Evolutionary conservation across 2,888 invertebrate species (phyloP), one percentile per base, ranked within the genome.

Genomic region (Aplocera efformata): DNA sequence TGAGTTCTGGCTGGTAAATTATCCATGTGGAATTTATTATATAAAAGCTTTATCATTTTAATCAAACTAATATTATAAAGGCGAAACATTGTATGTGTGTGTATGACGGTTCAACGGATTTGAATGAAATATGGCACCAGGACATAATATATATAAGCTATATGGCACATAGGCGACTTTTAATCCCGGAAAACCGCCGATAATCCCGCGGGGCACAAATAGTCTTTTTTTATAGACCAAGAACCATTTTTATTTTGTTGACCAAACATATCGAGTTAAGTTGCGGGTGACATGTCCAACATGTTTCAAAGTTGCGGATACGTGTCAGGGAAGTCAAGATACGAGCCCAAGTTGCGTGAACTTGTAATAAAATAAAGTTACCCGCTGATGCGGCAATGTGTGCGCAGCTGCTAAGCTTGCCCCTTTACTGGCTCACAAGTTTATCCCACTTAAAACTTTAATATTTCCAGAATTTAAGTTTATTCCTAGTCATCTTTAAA

Each of bases 341-440:
- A 60, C 62, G 43, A 34, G 42, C 41, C 43, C 56, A 63, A 73
- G 60, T 76, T 71, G 65, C 58, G 65, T 65, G 58, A 71, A 74
- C 67, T 74, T 52, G 62, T 71, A 74, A 75, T 73, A 72, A 72
- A 74, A 73, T 72, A 70, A 73, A 73, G 67, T 74, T 72, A 57
- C 48, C 53, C 54, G 60, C 63, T 63, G 66, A 69, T 63, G 50
- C 49, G 56, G 53, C 47, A 43, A 52, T 60, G 57, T 58, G 50
- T 49, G 53, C 49, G 50, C 48, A 49, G 53, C 52, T 53, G 50
- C 54, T 41, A 45, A 51, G 39, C 45, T 48, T 36, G 32, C 37
- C 21, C 43, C 28, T 34, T 35, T 38, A 39, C 42, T 17, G 39
- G 28, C 17, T 33, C 41, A 10, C 10, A 25, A 40, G 29, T 31